phyloP scores from a whole-genome alignment of 2,797 vertebrate species.

The Sebastes melanostomus region DNA sequence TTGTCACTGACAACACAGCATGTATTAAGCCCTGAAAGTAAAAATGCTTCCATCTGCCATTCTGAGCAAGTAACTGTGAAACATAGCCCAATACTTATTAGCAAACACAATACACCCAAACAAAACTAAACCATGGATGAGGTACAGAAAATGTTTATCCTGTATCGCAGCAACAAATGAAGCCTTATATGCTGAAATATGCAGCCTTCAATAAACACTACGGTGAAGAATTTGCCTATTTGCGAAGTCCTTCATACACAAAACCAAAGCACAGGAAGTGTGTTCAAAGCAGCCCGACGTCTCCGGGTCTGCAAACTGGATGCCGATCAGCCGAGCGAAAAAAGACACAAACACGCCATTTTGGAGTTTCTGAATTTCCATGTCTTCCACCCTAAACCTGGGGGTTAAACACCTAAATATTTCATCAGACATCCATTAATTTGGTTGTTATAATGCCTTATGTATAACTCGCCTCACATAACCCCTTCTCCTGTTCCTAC shows the following conservation, averaged over 20 bases:
- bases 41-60: neutral
- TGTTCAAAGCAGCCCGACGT: conserved; percentile 27
- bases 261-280: neutral
- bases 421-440: conserved; percentile 82
- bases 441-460: conserved; percentile 81
- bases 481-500: conserved; percentile 54
- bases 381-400: conserved; percentile 63
- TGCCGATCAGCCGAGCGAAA: conserved; percentile 50
- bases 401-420: conserved; percentile 77
- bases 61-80: neutral
- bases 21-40: neutral
- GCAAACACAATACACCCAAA: neutral
- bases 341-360: conserved; percentile 69
- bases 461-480: conserved; percentile 73
- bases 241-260: neutral
- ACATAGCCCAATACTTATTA: neutral
- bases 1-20: neutral
- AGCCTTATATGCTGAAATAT: neutral
- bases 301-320: conserved; percentile 28
- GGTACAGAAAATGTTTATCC: neutral
- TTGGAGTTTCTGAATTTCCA: conserved; percentile 61
- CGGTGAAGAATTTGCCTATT: neutral
- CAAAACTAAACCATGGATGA: neutral
- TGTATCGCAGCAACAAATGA: neutral
- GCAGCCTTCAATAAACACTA: neutral